phyloP scores from a whole-genome alignment of 1,140 invertebrate genomes.

The Ylistrum balloti region DNA sequence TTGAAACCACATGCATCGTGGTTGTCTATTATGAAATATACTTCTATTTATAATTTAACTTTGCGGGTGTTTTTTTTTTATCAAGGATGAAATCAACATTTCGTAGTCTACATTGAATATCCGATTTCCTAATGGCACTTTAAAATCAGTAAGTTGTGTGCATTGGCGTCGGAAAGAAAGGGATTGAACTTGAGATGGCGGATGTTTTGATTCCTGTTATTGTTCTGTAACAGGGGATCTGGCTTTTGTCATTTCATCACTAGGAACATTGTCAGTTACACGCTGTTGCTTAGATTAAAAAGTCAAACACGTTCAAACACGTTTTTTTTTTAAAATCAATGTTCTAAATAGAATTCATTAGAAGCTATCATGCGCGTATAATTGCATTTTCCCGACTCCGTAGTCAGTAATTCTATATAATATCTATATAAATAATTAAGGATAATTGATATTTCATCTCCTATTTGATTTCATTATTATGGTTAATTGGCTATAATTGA shows the following conservation, averaged over 20 bases:
- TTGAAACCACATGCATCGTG: background rate
- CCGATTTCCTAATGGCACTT: background rate
- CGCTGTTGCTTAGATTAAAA: background rate
- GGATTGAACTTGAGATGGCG: background rate
- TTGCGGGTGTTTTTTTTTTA: background rate
- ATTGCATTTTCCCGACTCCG: too few species aligned
- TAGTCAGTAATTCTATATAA: too few species aligned
- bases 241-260: background rate
- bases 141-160: background rate
- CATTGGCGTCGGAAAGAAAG: background rate
- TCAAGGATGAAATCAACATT: conserved; percentile 28
- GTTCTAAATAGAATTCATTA: background rate
- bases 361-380: background rate
- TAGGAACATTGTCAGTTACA: background rate
- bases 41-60: conserved; percentile 11
- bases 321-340: background rate
- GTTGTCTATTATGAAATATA: conserved; percentile 16
- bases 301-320: background rate
- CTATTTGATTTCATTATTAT: too few species aligned
- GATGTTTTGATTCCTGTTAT: background rate
- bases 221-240: background rate
- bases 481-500: too few species aligned
- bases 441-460: too few species aligned
- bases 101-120: background rate
- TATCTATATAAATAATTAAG: too few species aligned